Evolutionary conservation across 2,113 vertebrate genomes (phyloP).

Genomic region (Petaurus breviceps): DNA sequence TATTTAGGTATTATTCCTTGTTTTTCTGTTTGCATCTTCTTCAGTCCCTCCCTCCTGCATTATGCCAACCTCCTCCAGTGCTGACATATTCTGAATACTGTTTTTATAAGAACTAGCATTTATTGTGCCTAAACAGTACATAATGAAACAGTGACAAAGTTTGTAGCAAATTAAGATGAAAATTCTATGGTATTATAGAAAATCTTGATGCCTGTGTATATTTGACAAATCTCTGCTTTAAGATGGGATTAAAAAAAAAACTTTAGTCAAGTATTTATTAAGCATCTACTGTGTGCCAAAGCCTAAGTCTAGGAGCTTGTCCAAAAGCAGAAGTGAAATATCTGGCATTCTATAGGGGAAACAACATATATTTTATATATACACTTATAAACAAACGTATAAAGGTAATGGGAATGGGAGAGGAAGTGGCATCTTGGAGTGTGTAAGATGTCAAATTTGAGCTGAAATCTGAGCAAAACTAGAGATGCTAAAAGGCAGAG

Average conservation of each 20-base stretch:
- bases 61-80: not conserved
- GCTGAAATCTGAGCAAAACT: not conserved
- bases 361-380: not conserved
- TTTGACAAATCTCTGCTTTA: not conserved
- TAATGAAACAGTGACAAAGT: not conserved
- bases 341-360: not conserved
- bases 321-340: not conserved
- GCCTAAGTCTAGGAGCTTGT: not conserved
- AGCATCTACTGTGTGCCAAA: not conserved
- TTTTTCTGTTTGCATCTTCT: not conserved
- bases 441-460: not conserved
- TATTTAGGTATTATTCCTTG: conserved; percentile 1
- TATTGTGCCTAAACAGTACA: not conserved
- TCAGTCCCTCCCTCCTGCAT: not conserved
- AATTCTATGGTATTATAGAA: not conserved
- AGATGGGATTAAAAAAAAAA: not conserved
- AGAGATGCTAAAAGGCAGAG: not conserved
- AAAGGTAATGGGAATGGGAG: not conserved
- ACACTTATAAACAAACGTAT: not conserved
- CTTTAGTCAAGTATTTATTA: not conserved
- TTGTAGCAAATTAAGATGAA: conserved; percentile 24
- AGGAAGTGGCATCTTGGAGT: not conserved
- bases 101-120: not conserved
- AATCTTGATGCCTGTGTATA: not conserved
- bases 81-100: not conserved